Base-by-base conservation (phyloP, 2,113 vertebrate species). In the Serinus canaria region DNA sequence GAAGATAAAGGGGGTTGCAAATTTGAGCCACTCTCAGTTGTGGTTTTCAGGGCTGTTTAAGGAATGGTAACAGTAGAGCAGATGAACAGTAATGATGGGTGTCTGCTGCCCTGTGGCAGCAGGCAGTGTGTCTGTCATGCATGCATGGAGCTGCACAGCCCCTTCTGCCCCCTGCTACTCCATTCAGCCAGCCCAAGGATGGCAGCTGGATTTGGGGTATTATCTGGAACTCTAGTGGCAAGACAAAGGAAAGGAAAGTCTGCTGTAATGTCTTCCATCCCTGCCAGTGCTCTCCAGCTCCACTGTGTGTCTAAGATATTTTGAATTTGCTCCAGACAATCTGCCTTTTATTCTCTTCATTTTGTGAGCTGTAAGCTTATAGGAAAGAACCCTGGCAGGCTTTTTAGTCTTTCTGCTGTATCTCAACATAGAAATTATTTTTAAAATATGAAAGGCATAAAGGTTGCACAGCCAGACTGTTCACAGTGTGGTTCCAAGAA, bases 121-220 rank as follows among this genome's bases (percentile, higher is more conserved):
- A 93, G 93, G 96, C 92, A 94, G 73, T 41, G 2, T 90, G 31
- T 93, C 68, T 63, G 83, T 95, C 92, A 83, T 68, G 83, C 87
- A 93, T 86, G 92, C 88, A 41, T 81, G 83, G 68, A 92, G 80
- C 92, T 90, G 76, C 92, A 52, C 88, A 82, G 66, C 92, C 60
- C 80, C 87, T 93, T 92, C 90, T 97, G 76, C 93, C 90, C 93
- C 75, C 92, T 93, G 95, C 94, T 86, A 89, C 75, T 94, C 90
- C 79, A 93, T 95, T 94, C 92, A 96, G 73, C 59, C 95, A 92
- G 86, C 75, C 86, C 52, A 30, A 46, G 69, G 90, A 75, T 89
- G 49, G 73, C 49, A 89, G 92, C 73, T 90, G 93, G 79, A 79
- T 95, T 72, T 93, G 73, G 77, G 80, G 77, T 82, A 92, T 97